phyloP scores from a whole-genome alignment of 2,797 vertebrate genomes.

The Todus mexicanus region DNA sequence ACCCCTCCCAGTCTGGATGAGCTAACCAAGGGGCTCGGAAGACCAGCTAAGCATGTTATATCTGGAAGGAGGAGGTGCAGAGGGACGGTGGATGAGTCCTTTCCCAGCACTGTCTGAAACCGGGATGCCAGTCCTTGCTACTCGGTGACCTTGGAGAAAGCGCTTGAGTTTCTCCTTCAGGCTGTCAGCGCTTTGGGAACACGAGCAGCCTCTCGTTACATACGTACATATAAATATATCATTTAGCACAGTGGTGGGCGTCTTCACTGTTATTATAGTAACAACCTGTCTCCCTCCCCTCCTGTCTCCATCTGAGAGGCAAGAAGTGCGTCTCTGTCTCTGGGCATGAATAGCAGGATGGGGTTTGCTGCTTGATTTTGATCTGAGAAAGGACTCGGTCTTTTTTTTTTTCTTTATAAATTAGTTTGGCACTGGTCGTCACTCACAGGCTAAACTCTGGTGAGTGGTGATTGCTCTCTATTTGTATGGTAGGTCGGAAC shows the following conservation, averaged over 20 bases:
- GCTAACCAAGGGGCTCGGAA: neutral
- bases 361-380: neutral
- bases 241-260: conserved; percentile 30
- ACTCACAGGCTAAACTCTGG: neutral
- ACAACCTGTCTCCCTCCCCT: neutral
- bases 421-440: neutral
- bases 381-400: neutral
- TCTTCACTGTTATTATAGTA: conserved; percentile 21
- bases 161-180: neutral
- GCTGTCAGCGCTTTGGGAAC: neutral
- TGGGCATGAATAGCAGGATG: neutral
- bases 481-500: neutral
- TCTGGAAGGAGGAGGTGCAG: neutral
- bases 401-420: neutral
- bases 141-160: conserved; percentile 15
- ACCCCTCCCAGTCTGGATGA: neutral
- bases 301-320: neutral
- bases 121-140: neutral
- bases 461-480: neutral
- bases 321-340: neutral
- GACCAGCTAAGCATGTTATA: neutral
- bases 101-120: neutral
- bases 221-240: neutral
- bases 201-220: neutral
- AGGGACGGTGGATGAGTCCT: neutral